Base-by-base conservation (phyloP, 2,113 vertebrate genomes). In the Stegastes partitus region DNA sequence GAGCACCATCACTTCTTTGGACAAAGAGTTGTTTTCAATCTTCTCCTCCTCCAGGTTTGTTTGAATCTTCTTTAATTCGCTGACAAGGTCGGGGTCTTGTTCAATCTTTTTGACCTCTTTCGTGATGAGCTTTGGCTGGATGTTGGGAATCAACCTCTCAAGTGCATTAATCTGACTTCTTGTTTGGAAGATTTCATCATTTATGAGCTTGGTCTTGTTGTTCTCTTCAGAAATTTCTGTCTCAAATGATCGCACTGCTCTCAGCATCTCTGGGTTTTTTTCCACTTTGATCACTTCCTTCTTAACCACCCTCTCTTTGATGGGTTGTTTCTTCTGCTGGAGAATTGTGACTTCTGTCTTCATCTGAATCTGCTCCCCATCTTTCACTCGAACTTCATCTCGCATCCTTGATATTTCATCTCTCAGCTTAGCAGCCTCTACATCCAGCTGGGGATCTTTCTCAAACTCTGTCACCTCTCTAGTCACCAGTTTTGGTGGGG, bases 381-480 rank as follows among this genome's bases (percentile, higher is more conserved):
- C 86, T 55, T 89, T 78, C 0, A 86, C 18, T 7, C 91, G 45
- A 39, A 95, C 92, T 77, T 96, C 94, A 25, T 94, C 91, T 44
- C 68, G 92, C 53, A 97, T 79, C 5, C 58, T 93, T 8, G 63
- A 82, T 75, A 98, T 96, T 81, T 97, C 95, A 6, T 93, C 89
- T 37, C 84, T 93, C 7, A 98, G 85, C 75, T 89, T 95, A 18
- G 81, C 83, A 1, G 95, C 96, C 68, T 99, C 95, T 11, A 88
- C 77, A 3, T 97, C 97, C 70, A 99, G 84, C 77, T 93, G 89
- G 8, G 97, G 96, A 85, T 98, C 97, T 89, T 86, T 96, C 92
- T 99, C 97, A 44, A 97, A 96, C 71, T 97, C 95, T 5, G 97
- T 99, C 83, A 99, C 95, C 87, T 99, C 98, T 91, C 96, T 99